Conservation (phyloP, 2,113 vertebrate species). For the Hypanus sabinus region DNA sequence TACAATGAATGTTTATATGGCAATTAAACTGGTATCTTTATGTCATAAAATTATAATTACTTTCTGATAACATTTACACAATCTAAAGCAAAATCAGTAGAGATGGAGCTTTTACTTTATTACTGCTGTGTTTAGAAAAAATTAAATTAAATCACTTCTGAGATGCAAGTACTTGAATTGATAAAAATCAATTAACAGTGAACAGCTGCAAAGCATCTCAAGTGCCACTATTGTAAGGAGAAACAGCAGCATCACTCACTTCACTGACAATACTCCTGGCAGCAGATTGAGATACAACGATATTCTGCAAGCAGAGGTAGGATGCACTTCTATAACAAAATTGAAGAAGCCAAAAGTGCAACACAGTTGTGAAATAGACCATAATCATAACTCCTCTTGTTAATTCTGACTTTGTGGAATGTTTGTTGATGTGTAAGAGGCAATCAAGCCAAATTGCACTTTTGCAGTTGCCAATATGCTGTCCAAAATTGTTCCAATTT, state of each 20-base stretch:
- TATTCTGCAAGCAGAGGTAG: too few species aligned
- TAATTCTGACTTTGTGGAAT: neutral
- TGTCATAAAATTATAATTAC: slow-evolving; percentile 26
- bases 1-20: slow-evolving; percentile 30
- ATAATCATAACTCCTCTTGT: neutral
- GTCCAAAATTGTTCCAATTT: too few species aligned
- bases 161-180: slow-evolving; percentile 18
- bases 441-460: neutral
- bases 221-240: neutral
- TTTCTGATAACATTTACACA: neutral
- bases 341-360: neutral
- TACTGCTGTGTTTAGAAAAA: slow-evolving; percentile 11
- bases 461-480: too few species aligned
- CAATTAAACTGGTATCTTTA: slow-evolving; percentile 22
- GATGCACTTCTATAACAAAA: neutral
- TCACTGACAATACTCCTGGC: neutral
- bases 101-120: slow-evolving; percentile 18
- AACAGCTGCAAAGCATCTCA: slow-evolving; percentile 24
- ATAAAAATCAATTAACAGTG: slow-evolving; percentile 27
- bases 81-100: neutral
- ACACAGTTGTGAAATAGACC: neutral
- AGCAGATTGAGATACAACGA: slow-evolving; percentile 4
- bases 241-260: neutral
- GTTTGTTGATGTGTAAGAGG: neutral
- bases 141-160: neutral